These are phyloP conservation scores for Procavia capensis DNA, from an alignment of 2,113 vertebrate species.

Conservation along the genomic window DNA sequence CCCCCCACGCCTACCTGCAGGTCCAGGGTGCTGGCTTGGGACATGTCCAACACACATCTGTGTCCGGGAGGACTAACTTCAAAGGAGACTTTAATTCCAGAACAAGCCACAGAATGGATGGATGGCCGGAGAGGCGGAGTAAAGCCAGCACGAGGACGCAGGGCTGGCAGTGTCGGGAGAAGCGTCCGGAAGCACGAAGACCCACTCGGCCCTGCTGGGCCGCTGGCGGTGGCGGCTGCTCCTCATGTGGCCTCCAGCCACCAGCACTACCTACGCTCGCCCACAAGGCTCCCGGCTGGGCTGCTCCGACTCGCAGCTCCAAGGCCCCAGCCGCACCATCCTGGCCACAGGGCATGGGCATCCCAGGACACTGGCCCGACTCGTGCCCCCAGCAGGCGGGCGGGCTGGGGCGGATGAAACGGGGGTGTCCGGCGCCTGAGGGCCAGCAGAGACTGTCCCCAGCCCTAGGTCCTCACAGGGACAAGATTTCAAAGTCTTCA, in stretches of 20 bases:
- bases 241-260: neutral
- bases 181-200: neutral
- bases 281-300: constrained; percentile 42
- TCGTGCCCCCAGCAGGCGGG: neutral
- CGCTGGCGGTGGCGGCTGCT: neutral
- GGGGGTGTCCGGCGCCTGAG: neutral
- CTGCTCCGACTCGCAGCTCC: constrained; percentile 59
- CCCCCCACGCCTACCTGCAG: neutral
- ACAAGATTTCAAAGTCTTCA: constrained; percentile 98
- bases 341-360: constrained; percentile 52
- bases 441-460: constrained; percentile 73
- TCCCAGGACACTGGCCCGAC: constrained; percentile 69
- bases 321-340: constrained; percentile 72
- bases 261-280: accelerated
- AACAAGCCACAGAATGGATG: constrained; percentile 69
- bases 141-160: constrained; percentile 31
- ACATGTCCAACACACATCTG: constrained; percentile 5
- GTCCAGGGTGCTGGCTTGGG: neutral
- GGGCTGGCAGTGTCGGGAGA: neutral
- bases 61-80: constrained; percentile 38
- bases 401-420: constrained; percentile 80
- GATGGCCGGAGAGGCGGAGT: constrained; percentile 75
- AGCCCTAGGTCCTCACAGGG: constrained; percentile 89
- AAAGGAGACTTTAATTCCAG: constrained; percentile 79
- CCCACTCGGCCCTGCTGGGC: neutral